A percentile compares a stretch with the other conserved stretches of the same genome.
Conservation (phyloP, 2,888 invertebrate species). For the Yponomeuta sedellus region DNA sequence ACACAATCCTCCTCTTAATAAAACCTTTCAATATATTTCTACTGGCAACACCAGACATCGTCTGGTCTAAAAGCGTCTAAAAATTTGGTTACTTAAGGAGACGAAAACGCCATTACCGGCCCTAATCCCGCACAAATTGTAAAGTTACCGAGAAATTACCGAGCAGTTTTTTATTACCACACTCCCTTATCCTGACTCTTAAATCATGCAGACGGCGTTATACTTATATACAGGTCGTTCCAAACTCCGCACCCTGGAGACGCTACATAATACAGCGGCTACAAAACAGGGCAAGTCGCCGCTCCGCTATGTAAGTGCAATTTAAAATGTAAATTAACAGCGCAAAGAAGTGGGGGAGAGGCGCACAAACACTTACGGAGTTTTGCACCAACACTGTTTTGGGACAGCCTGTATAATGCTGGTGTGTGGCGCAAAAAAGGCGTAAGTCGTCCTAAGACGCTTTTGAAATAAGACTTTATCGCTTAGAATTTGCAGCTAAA, state of each 20-base stretch:
- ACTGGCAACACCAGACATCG: too few species aligned
- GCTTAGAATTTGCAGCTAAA: not conserved
- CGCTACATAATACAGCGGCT: slow-evolving; percentile 42
- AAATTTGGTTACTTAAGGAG: too few species aligned
- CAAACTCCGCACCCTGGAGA: slow-evolving; percentile 21
- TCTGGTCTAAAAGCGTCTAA: too few species aligned
- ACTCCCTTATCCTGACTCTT: not conserved
- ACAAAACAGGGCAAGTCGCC: slow-evolving; percentile 67
- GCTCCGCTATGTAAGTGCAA: slow-evolving; percentile 74
- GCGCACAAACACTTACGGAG: slow-evolving; percentile 46
- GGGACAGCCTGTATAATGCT: slow-evolving; percentile 39
- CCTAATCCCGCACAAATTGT: not conserved
- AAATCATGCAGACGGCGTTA: not conserved
- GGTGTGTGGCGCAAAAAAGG: not conserved
- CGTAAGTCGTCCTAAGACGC: not conserved
- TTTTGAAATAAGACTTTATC: not conserved
- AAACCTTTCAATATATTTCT: too few species aligned
- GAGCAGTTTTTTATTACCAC: not conserved
- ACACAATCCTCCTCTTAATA: too few species aligned
- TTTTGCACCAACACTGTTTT: slow-evolving; percentile 60
- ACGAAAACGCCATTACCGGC: not conserved
- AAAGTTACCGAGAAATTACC: not conserved
- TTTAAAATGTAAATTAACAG: slow-evolving; percentile 78
- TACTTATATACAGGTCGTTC: slow-evolving; percentile 14
- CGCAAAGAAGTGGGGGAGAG: slow-evolving; percentile 67